Evolutionary conservation across 2,888 invertebrate species (phyloP), one percentile per base, ranked within the genome.

Genomic region (Philopedon plagiatum): DNA sequence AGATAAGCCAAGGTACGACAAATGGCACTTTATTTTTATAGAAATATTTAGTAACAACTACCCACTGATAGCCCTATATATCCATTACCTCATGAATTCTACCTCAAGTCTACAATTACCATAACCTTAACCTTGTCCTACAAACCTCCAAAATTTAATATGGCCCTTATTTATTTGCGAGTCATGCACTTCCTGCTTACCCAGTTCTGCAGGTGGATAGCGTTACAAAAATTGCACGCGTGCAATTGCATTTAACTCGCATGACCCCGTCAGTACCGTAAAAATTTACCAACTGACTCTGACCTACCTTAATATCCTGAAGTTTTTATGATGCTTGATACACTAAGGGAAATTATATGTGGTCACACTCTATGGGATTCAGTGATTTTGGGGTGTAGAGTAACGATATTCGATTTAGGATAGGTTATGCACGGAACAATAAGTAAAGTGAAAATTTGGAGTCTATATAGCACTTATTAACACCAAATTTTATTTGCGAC

Each of bases 221-320:
- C 34, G n/a, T 21, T 32, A 15, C 65, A 13, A 41, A 65, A 65
- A 65, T n/a, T 37, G 46, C 23, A 46, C 44, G 39, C 64, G 49
- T 51, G 60, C 60, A 65, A 64, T 65, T 71, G 71, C 64, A 71
- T 60, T 60, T 71, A 65, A 71, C 65, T 60, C 60, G 71, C 65
- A 68, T 54, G 68, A 54, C 60, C 23, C 51, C 21, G 41, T 49
- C 15, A 44, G 18, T 62, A 37, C 65, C 71, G 65, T 71, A 60
- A 65, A 65, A 65, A 60, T 61, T 60, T 41, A 49, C 60, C 41
- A 19, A 18, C n/a, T n/a, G n/a, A n/a, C 15, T 61, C 60, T 15
- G 60, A 71, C 71, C 71, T 60, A 26, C 60, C 65, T 54, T 54
- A 65, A 69, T 23, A 13, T 63, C 63, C 58, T 56, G 39, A 49